phyloP scores from a whole-genome alignment of 2,113 vertebrate genomes.

The Microtus montanus region DNA sequence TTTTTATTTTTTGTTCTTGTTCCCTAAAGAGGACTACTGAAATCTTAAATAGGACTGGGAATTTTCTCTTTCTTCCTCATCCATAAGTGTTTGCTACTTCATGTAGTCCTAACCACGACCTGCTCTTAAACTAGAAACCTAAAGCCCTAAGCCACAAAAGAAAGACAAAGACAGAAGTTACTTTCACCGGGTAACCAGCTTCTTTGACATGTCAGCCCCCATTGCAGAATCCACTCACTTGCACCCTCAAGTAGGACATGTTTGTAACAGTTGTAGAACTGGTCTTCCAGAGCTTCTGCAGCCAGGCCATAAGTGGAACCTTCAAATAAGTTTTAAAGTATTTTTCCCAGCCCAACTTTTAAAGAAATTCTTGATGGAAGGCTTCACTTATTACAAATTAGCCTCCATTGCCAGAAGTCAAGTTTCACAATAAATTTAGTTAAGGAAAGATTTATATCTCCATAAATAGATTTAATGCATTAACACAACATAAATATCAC shows the following conservation, averaged over 20 bases:
- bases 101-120: background rate
- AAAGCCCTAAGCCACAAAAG: background rate
- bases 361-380: background rate
- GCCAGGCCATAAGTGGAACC: background rate
- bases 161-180: background rate
- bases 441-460: constrained; percentile 23
- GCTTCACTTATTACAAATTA: background rate
- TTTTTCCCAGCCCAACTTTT: background rate
- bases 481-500: constrained; percentile 37
- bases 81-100: background rate
- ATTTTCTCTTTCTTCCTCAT: background rate
- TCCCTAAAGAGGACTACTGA: background rate
- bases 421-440: background rate
- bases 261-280: background rate
- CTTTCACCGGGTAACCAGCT: background rate
- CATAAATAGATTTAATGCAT: background rate
- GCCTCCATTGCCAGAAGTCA: background rate
- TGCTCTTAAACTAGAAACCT: background rate
- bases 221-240: background rate
- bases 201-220: background rate
- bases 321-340: background rate
- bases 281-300: background rate
- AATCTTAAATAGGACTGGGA: background rate
- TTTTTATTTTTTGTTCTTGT: background rate
- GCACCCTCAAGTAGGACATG: background rate